phyloP scores from a whole-genome alignment of 2,797 vertebrate genomes.

The Poeciliopsis infans region DNA sequence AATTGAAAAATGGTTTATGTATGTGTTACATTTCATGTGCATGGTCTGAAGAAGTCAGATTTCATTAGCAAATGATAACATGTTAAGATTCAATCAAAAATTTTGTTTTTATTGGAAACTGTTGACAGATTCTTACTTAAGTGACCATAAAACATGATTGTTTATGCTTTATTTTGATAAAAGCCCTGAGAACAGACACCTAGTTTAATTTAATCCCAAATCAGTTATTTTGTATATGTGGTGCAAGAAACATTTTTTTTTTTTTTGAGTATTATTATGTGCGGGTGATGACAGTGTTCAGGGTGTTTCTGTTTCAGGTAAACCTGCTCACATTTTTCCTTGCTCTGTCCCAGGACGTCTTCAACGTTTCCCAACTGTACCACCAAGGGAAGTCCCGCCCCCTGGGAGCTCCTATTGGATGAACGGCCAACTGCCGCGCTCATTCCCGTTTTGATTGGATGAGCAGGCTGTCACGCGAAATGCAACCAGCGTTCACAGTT shows the following conservation, averaged over 20 bases:
- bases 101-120: neutral
- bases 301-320: conserved; percentile 62
- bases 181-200: neutral
- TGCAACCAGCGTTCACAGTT: conserved; percentile 54
- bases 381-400: conserved; percentile 79
- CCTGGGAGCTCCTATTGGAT: conserved; percentile 56
- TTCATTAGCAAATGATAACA: too few relatives aligned
- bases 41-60: too few relatives aligned
- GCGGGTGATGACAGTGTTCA: neutral
- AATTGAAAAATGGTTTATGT: neutral
- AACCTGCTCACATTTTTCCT: conserved; percentile 26
- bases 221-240: neutral
- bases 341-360: conserved; percentile 59
- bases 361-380: conserved; percentile 40
- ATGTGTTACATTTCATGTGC: neutral
- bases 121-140: neutral
- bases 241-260: too few relatives aligned
- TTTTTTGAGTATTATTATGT: neutral
- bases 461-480: conserved; percentile 34
- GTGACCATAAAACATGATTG: neutral
- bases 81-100: too few relatives aligned
- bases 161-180: neutral
- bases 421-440: neutral
- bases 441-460: conserved; percentile 56
- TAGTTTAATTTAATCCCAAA: neutral